Conservation (phyloP, 2,113 vertebrate species). For the Chamaetylas fuelleborni region DNA sequence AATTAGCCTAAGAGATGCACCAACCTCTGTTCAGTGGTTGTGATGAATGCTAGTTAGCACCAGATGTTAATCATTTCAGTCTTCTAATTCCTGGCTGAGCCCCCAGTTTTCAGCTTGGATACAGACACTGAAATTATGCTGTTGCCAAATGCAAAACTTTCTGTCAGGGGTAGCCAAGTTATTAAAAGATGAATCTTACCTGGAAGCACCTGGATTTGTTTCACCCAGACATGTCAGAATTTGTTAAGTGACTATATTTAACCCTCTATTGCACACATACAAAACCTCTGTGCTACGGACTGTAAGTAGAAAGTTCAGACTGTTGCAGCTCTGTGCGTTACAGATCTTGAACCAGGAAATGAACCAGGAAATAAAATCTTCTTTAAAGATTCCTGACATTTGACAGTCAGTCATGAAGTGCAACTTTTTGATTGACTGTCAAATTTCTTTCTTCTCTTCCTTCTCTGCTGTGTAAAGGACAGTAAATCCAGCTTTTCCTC, state of each 20-base stretch:
- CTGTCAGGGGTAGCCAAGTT: not conserved
- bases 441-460: not conserved
- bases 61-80: not conserved
- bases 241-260: not conserved
- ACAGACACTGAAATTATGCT: not conserved
- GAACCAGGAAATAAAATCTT: not conserved
- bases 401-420: not conserved
- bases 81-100: not conserved
- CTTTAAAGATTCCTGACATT: not conserved
- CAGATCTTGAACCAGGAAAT: not conserved
- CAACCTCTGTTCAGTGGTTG: not conserved
- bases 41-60: not conserved
- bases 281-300: not conserved
- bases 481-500: not conserved
- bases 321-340: not conserved
- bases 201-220: not conserved
- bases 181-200: not conserved
- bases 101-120: not conserved
- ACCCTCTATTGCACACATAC: not conserved
- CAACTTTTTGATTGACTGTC: not conserved
- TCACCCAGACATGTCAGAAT: not conserved
- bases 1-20: not conserved
- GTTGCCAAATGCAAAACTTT: not conserved
- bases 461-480: not conserved
- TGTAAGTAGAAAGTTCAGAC: not conserved